Percentiles rank a stretch among this genome's conserved stretches.
phyloP scores from a whole-genome alignment of 2,888 invertebrate species.

The Drosophila hamatofila region DNA sequence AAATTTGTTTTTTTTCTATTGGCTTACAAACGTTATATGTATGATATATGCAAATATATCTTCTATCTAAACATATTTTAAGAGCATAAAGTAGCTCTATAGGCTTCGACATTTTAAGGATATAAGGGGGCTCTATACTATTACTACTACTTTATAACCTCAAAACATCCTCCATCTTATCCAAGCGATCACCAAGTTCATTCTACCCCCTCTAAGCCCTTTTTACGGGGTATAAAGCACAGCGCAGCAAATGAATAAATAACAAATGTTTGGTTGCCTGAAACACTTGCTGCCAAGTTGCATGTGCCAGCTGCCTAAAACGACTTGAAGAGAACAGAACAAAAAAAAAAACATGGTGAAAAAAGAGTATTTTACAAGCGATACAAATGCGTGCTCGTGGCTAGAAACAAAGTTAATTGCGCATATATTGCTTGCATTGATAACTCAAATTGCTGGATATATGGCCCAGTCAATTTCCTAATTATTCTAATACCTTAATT shows the following conservation, averaged over 20 bases:
- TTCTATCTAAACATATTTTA: too few relatives aligned
- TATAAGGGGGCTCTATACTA: too few relatives aligned
- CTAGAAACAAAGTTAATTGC: conserved; percentile 12
- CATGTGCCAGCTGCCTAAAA: conserved; percentile 7
- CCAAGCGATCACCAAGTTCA: background rate
- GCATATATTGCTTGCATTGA: conserved; percentile 7
- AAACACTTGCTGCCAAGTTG: conserved; percentile 24
- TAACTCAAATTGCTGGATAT: conserved; percentile 18
- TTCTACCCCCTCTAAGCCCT: background rate
- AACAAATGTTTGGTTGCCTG: conserved; percentile 43
- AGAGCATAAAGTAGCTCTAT: too few relatives aligned
- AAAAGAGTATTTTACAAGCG: background rate
- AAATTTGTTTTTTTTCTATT: too few relatives aligned
- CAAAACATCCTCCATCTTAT: background rate
- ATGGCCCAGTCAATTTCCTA: conserved; percentile 14
- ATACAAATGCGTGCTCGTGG: background rate
- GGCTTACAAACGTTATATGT: too few relatives aligned
- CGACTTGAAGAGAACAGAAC: background rate
- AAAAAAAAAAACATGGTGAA: background rate
- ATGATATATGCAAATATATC: too few relatives aligned
- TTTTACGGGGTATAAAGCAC: background rate
- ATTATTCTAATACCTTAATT: conserved; percentile 50
- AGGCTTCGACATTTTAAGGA: too few relatives aligned
- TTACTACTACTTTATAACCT: too few relatives aligned
- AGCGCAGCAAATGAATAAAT: conserved; percentile 51